Evolutionary conservation across 2,113 vertebrate species (phyloP).

Genomic region (Indicator indicator): DNA sequence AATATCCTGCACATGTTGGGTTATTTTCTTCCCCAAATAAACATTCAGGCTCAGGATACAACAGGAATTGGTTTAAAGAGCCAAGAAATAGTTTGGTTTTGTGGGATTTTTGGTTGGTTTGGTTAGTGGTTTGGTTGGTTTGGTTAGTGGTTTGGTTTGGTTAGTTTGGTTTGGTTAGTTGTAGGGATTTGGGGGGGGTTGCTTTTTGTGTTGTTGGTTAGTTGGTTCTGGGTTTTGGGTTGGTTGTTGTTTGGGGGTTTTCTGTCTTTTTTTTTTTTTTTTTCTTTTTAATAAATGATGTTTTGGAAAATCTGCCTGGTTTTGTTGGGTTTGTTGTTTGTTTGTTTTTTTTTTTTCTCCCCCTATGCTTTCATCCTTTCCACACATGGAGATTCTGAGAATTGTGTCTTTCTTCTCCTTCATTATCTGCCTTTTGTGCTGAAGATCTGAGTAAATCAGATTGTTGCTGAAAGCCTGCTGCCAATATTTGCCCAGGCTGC

Average conservation of each 20-base stretch:
- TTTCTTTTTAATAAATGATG: not conserved
- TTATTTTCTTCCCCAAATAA: not conserved
- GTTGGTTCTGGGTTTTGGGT: not conserved
- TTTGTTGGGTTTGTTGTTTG: not conserved
- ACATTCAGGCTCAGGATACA: not conserved
- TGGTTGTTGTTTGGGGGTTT: not conserved
- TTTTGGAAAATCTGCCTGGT: not conserved
- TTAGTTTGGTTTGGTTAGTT: too few relatives aligned
- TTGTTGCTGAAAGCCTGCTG: not conserved
- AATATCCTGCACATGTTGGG: constrained; percentile 43
- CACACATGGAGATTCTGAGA: not conserved
- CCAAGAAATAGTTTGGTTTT: not conserved
- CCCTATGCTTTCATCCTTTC: not conserved
- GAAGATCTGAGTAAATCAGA: not conserved
- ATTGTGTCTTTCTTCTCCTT: not conserved
- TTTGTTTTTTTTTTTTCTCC: not conserved
- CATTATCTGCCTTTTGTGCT: not conserved
- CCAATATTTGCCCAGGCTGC: not conserved
- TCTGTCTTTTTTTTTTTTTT: not conserved
- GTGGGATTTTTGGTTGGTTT: too few relatives aligned
- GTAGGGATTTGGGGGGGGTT: too few relatives aligned
- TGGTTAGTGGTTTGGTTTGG: too few relatives aligned
- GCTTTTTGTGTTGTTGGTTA: not conserved
- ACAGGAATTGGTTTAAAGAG: not conserved
- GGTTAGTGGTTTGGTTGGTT: too few relatives aligned